phyloP scores from a whole-genome alignment of 2,888 invertebrate species.

The Thecocarcelia acutangulata region DNA sequence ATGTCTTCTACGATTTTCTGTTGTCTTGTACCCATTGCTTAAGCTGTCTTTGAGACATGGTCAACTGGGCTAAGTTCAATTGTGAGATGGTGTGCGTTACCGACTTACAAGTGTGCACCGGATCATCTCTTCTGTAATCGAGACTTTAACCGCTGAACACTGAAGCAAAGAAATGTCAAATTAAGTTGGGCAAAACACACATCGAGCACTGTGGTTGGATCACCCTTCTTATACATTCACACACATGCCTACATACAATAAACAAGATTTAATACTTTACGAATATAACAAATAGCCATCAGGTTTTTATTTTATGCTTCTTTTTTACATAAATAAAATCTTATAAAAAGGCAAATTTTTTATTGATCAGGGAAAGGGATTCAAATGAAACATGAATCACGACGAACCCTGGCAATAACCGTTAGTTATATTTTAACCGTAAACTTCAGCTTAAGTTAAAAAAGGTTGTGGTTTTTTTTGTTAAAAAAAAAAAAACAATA shows the following conservation, averaged over 20 bases:
- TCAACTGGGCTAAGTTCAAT: too few species aligned
- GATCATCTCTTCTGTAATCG: too few species aligned
- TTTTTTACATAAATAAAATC: not conserved
- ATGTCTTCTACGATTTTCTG: too few species aligned
- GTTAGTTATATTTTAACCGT: slow-evolving; percentile 32
- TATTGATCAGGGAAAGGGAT: slow-evolving; percentile 6
- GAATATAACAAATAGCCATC: slow-evolving; percentile 68
- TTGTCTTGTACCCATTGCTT: too few species aligned
- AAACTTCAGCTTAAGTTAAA: not conserved
- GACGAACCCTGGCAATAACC: slow-evolving; percentile 1
- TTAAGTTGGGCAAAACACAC: too few species aligned
- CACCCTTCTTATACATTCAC: too few species aligned
- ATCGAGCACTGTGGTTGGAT: too few species aligned
- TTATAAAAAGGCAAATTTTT: not conserved
- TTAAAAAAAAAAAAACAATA: slow-evolving; percentile 6
- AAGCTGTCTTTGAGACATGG: too few species aligned
- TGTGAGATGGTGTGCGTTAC: too few species aligned
- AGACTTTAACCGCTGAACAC: too few species aligned
- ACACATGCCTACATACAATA: not conserved
- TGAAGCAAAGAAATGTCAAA: too few species aligned
- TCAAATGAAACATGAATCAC: slow-evolving; percentile 2
- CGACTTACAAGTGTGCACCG: too few species aligned
- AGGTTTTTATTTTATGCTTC: slow-evolving; percentile 49
- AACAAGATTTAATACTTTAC: slow-evolving; percentile 39
- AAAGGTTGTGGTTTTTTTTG: not conserved